phyloP scores from a whole-genome alignment of 2,113 vertebrate species.

The Bolborhynchus lineola region DNA sequence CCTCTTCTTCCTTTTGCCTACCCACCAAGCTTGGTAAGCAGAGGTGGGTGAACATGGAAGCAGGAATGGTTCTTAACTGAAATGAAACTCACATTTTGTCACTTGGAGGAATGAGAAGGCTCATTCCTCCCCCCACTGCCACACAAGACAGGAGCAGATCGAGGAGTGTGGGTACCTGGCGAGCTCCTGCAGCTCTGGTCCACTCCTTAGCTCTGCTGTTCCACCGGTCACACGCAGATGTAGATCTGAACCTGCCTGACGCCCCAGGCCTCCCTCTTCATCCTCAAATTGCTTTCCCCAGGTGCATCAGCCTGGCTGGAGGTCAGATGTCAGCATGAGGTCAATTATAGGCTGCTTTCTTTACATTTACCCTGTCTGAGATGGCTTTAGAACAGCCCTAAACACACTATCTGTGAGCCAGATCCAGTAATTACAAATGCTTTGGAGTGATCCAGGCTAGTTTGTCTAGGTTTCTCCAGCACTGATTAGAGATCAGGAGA shows the following conservation, averaged over 20 bases:
- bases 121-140: neutral
- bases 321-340: slow-evolving; percentile 31
- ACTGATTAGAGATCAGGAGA: slow-evolving; percentile 40
- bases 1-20: neutral
- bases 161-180: fast-evolving
- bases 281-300: neutral
- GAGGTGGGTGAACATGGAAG: neutral
- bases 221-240: neutral
- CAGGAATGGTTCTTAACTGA: neutral
- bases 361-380: slow-evolving; percentile 17
- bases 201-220: neutral
- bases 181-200: neutral
- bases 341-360: slow-evolving; percentile 32
- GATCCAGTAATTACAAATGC: slow-evolving; percentile 8
- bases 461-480: slow-evolving; percentile 38
- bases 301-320: neutral
- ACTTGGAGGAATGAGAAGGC: neutral
- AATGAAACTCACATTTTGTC: neutral
- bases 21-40: neutral
- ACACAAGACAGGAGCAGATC: neutral
- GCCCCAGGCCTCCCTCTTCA: neutral
- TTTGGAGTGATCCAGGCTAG: neutral
- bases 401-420: neutral
- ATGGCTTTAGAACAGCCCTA: slow-evolving; percentile 30
- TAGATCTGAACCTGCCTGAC: neutral